Conservation (phyloP, 2,113 vertebrate species). For the Donacobius atricapilla region DNA sequence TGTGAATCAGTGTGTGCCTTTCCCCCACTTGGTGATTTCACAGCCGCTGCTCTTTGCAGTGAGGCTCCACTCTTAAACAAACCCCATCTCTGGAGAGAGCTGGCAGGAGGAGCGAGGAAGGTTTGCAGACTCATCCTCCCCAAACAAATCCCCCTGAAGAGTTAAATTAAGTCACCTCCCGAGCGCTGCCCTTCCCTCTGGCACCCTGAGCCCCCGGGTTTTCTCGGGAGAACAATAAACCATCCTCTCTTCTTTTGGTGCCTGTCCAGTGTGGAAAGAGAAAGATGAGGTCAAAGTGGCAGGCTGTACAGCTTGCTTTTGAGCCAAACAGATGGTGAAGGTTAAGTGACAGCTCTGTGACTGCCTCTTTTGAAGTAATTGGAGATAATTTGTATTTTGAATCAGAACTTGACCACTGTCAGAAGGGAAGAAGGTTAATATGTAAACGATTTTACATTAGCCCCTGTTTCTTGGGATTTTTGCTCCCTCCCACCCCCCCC, state of each 20-base stretch:
- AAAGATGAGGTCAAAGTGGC: slow-evolving; percentile 80
- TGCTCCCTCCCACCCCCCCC: slow-evolving; percentile 41
- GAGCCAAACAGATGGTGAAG: slow-evolving; percentile 97
- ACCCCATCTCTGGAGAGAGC: neutral
- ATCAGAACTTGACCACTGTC: slow-evolving; percentile 91
- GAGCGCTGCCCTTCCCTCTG: neutral
- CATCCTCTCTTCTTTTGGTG: slow-evolving; percentile 49
- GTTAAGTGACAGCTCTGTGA: slow-evolving; percentile 95
- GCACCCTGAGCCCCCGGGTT: neutral
- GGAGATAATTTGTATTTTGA: slow-evolving; percentile 96
- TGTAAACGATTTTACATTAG: slow-evolving; percentile 94
- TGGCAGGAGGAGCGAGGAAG: neutral
- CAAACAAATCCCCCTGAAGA: neutral
- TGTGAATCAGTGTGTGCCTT: neutral
- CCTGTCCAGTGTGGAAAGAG: slow-evolving; percentile 63
- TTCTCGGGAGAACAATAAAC: slow-evolving; percentile 67
- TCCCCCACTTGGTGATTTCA: neutral
- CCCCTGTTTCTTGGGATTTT: slow-evolving; percentile 78
- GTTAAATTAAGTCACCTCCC: slow-evolving; percentile 21
- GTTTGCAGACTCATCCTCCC: neutral
- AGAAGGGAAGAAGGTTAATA: slow-evolving; percentile 91
- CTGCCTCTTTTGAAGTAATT: slow-evolving; percentile 95
- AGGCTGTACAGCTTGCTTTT: slow-evolving; percentile 82
- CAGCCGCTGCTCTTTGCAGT: neutral
- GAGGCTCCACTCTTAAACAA: neutral